Base-by-base conservation (phyloP, 2,797 vertebrate genomes). In the Gouania willdenowi region DNA sequence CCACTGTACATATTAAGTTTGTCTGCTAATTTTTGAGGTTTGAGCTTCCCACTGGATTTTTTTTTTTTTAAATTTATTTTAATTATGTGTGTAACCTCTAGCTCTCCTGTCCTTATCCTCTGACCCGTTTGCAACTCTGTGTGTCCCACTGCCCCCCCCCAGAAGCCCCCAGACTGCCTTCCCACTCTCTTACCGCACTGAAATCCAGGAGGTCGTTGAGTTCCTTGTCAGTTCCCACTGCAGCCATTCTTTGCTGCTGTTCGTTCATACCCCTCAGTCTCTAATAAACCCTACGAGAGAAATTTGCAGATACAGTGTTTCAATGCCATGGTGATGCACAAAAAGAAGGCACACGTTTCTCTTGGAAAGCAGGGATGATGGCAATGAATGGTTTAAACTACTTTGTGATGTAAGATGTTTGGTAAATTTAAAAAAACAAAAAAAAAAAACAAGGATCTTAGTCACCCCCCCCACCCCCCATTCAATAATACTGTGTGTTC, bases 161-260 rank as follows among this genome's bases (percentile, higher is more conserved):
- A 42, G 44, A 71, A 66, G 70, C 75, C 77, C 82, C 71, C 67
- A 77, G 69, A 50, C 54, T 47, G 72, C 77, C 66, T 66, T 66
- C 74, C 69, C 75, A 52, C 59, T 58, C 73, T 48, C 95, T 98
- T 89, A 99, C 97, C 95, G 95, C 95, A 79, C 97, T 99, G 91
- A 99, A 99, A 92, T 99, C 97, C 87, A 99, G 89, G 72, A 99
- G 94, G 84, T 98, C 97, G 82, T 85, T 99, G 86, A 99, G 92
- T 89, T 98, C 97, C 89, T 98, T 98, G 92, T 98, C 97, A 33
- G 94, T 96, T 91, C 93, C 96, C 85, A 98, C 94, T 54, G 93
- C 91, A 77, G 94, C 93, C 96, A 98, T 97, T 90, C 94, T 96
- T 90, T 94, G 91, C 84, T 89, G 89, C 87, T 93, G 92, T 82